These are phyloP conservation scores for Gryllus bimaculatus DNA, from an alignment of 1,140 invertebrate genomes.

Conservation along the genomic window DNA sequence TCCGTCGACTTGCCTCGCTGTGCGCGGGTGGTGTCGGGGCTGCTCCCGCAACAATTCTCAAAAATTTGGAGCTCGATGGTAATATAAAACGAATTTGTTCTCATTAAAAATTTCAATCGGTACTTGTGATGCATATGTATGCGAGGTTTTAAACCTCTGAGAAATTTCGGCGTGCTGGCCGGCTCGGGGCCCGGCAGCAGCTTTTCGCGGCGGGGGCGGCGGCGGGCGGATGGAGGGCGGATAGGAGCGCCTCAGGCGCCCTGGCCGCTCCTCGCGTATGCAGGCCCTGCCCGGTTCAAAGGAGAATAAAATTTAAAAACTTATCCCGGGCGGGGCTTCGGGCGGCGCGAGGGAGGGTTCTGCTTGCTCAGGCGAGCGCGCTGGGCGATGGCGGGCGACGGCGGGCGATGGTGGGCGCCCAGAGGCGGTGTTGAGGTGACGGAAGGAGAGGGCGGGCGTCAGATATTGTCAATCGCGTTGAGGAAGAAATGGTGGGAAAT, in stretches of 20 bases:
- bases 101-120: not conserved
- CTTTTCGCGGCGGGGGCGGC: no score
- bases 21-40: no score
- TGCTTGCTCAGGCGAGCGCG: not conserved
- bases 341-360: not conserved
- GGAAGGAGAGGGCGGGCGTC: not conserved
- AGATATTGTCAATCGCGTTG: not conserved
- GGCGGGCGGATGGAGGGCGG: no score
- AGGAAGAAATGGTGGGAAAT: no score
- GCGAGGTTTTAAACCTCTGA: not conserved
- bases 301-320: constrained; percentile 6
- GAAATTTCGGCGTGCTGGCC: not conserved
- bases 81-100: constrained; percentile 5
- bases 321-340: not conserved
- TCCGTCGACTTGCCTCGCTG: no score
- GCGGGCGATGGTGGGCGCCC: no score
- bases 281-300: not conserved
- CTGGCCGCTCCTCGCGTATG: not conserved
- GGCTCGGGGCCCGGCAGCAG: not conserved
- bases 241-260: no score
- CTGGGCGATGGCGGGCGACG: not conserved
- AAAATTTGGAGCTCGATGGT: not conserved
- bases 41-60: no score
- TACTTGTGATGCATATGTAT: not conserved
- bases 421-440: not conserved